Percentiles rank a stretch among this genome's conserved stretches.
phyloP scores from a whole-genome alignment of 2,113 vertebrate species.

The Mobula birostris region DNA sequence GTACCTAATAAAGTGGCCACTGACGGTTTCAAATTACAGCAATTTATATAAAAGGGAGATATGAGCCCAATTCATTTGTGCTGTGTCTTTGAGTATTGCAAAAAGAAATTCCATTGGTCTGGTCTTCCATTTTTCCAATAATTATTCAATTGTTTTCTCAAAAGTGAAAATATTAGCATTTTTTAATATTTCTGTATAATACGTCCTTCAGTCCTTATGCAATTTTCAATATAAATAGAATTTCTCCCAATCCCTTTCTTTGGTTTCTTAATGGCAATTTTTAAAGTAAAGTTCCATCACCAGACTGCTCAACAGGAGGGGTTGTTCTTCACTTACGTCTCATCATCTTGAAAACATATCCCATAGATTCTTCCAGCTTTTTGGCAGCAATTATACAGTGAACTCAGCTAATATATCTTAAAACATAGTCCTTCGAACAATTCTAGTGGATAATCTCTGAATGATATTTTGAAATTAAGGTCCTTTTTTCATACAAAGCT shows the following conservation, averaged over 20 bases:
- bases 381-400: not conserved
- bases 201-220: not conserved
- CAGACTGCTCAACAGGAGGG: not conserved
- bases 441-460: not conserved
- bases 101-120: not conserved
- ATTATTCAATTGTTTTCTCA: not conserved
- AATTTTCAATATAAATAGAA: not conserved
- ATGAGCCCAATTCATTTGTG: not conserved
- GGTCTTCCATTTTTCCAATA: not conserved
- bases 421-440: not conserved
- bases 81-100: not conserved
- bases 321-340: not conserved
- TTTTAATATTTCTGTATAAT: not conserved
- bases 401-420: not conserved
- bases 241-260: not conserved
- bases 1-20: too few relatives aligned
- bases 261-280: not conserved
- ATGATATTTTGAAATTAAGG: not conserved
- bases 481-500: not conserved
- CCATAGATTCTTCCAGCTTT: not conserved
- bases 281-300: not conserved
- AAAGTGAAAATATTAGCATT: not conserved
- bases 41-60: not conserved
- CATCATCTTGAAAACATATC: not conserved
- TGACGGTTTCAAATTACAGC: not conserved